Evolutionary conservation across 2,888 invertebrate genomes (phyloP).

Genomic region (Crossocerus cetratus): DNA sequence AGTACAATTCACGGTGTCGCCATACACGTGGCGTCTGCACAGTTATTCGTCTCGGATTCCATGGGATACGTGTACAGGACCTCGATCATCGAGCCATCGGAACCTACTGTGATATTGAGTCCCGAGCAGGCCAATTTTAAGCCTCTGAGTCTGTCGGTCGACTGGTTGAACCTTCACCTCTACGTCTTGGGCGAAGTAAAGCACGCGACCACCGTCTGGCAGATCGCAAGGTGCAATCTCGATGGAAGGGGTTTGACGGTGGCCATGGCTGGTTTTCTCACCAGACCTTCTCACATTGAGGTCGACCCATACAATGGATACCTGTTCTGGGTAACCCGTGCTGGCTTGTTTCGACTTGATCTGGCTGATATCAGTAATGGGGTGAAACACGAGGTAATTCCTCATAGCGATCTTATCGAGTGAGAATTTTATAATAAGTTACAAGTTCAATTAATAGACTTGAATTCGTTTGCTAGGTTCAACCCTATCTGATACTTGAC

Average conservation of each 20-base stretch:
- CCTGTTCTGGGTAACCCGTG: conserved; percentile 86
- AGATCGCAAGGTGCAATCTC: conserved; percentile 87
- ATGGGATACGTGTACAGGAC: conserved; percentile 81
- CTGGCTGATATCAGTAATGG: conserved; percentile 87
- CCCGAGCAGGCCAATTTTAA: conserved; percentile 81
- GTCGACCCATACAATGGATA: conserved; percentile 97
- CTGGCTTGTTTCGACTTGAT: conserved; percentile 87
- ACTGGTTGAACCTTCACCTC: conserved; percentile 92
- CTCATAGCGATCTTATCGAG: not conserved
- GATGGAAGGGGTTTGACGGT: conserved; percentile 85
- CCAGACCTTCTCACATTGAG: conserved; percentile 88
- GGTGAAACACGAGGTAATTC: conserved; percentile 81
- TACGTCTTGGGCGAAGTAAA: conserved; percentile 88
- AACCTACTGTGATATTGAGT: conserved; percentile 77
- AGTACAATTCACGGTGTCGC: conserved; percentile 84
- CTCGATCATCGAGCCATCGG: conserved; percentile 67
- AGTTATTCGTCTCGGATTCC: conserved; percentile 88
- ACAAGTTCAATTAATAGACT: too few species aligned
- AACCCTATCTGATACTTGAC: conserved; percentile 82
- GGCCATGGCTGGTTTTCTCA: conserved; percentile 84
- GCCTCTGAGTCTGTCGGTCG: conserved; percentile 87
- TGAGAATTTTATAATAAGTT: not conserved
- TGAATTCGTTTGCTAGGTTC: conserved; percentile 75
- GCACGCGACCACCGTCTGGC: conserved; percentile 81
- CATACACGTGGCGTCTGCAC: conserved; percentile 85